Evolutionary conservation across 2,888 invertebrate genomes (phyloP), one percentile per base, ranked within the genome.

Genomic region (Crioceris asparagi): DNA sequence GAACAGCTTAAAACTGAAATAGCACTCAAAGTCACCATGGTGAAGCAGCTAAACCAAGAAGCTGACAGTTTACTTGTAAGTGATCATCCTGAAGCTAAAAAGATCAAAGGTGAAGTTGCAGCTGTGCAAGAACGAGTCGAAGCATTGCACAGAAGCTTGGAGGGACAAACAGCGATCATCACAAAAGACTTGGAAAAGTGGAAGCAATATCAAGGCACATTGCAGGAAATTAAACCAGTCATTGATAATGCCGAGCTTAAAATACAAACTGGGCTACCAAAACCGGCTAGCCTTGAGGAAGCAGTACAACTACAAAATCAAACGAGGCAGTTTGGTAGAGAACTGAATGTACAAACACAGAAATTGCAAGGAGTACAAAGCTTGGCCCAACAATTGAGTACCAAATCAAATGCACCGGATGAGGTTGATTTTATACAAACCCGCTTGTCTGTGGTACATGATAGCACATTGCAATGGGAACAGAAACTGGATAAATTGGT

Each of bases 231-330:
- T 34, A 82, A 83, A 58, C 90, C 91, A 1, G 88, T 91, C 83
- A 75, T 94, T 38, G 85, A 90, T 59, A 75, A 84, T 57, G 84
- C 86, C 12, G 92, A 93, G 67, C 65, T 79, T n/a, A 83, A 81
- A 65, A 72, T 87, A 17, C 73, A 78, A 12, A 72, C 71, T 43
- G 75, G 78, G 16, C 61, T 78, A 6, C 74, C 81, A 4, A 88
- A 86, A 61, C 90, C 91, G 12, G 66, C 75, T 3, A 79, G 78
- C 29, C 67, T 92, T 35, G 71, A 78, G 44, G 91, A 94, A 67
- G 90, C 90, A n/a, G 70, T 78, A 44, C 74, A 81, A 50, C 70
- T 87, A 59, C 77, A 83, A 58, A 71, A 76, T 46, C 77, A 77
- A 56, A 79, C 81, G 17, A 75, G 70, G 62, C 71, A 75, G 41